phyloP scores from a whole-genome alignment of 2,797 vertebrate genomes.

The Lepilemur ruficaudatus region DNA sequence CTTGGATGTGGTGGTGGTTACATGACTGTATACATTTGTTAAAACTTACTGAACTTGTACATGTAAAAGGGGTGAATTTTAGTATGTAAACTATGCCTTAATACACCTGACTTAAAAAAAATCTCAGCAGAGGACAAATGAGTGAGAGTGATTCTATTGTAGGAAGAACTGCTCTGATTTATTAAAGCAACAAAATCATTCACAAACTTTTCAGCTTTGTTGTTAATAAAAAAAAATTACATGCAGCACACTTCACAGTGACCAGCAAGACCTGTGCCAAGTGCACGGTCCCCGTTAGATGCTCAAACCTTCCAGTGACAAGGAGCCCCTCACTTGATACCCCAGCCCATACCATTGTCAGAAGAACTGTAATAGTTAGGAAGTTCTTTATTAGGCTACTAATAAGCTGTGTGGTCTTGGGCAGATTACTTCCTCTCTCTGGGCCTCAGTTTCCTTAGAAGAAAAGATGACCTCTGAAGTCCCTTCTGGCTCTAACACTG shows the following conservation, averaged over 20 bases:
- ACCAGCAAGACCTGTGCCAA: background rate
- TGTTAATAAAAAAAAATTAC: background rate
- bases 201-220: background rate
- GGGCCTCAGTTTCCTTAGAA: constrained; percentile 5
- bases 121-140: background rate
- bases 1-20: background rate
- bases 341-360: background rate
- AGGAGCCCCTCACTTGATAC: background rate
- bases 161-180: background rate
- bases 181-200: background rate
- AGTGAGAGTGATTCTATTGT: background rate
- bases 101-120: background rate
- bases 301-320: background rate
- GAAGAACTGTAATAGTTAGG: background rate
- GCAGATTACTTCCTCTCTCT: background rate
- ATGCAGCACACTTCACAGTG: background rate
- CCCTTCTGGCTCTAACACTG: background rate
- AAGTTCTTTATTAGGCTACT: background rate
- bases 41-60: background rate
- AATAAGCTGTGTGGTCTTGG: background rate
- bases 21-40: background rate
- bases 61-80: background rate
- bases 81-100: background rate
- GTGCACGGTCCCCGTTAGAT: background rate
- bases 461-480: background rate